These are phyloP conservation scores for Sebastes vulpes DNA, from an alignment of 2,797 vertebrate genomes.

Conservation along the genomic window DNA sequence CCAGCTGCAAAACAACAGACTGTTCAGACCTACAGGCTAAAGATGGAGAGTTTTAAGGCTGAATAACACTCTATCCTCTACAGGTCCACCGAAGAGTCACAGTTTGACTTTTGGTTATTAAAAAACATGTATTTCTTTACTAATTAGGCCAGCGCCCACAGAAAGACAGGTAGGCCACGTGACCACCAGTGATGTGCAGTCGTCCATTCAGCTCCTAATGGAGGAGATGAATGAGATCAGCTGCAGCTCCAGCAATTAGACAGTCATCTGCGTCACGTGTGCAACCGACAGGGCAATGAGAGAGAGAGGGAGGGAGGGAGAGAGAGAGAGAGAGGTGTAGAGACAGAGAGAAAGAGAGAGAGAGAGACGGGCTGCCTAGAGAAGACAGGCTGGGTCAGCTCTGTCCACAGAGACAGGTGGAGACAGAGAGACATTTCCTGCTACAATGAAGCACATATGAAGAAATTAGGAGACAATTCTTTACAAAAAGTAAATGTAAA, in stretches of 20 bases:
- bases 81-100: slow-evolving; percentile 4
- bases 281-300: slow-evolving; percentile 9
- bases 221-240: slow-evolving; percentile 56
- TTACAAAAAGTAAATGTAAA: too few relatives aligned
- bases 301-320: neutral
- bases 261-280: slow-evolving; percentile 32
- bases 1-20: slow-evolving; percentile 1
- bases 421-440: too few relatives aligned
- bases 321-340: neutral
- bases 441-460: too few relatives aligned
- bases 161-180: neutral
- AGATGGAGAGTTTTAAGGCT: neutral
- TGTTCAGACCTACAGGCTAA: slow-evolving; percentile 5
- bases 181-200: slow-evolving; percentile 15
- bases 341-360: slow-evolving; percentile 4
- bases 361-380: too few relatives aligned
- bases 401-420: too few relatives aligned
- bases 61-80: neutral
- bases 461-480: too few relatives aligned
- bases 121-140: neutral
- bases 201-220: slow-evolving; percentile 1
- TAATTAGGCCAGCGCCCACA: slow-evolving; percentile 26
- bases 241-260: slow-evolving; percentile 58
- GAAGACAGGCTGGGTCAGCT: too few relatives aligned
- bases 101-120: slow-evolving; percentile 1